phyloP scores from a whole-genome alignment of 2,888 invertebrate genomes.

The Drosophila ezoana region DNA sequence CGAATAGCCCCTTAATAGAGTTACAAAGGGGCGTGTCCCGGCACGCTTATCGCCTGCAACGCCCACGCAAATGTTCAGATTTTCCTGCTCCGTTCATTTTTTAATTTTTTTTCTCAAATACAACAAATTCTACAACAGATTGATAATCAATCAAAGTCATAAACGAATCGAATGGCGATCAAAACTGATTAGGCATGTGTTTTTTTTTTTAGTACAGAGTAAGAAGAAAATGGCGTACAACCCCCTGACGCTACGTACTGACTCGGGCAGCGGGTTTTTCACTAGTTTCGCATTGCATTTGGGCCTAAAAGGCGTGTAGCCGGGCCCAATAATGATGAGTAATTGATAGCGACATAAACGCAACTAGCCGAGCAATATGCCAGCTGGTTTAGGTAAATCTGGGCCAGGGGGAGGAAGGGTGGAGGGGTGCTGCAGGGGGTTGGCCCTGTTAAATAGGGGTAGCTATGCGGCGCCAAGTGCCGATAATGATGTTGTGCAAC shows the following conservation, averaged over 20 bases:
- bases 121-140: conserved; percentile 65
- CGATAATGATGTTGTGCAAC: conserved; percentile 69
- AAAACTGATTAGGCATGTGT: conserved; percentile 51
- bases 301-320: conserved; percentile 56
- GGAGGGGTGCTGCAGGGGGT: conserved; percentile 1
- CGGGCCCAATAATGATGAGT: conserved; percentile 72
- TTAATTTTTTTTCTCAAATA: conserved; percentile 44
- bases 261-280: conserved; percentile 4
- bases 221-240: conserved; percentile 50
- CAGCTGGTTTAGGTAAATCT: conserved; percentile 31
- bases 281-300: neutral
- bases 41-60: conserved; percentile 45
- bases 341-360: conserved; percentile 79
- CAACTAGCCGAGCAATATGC: conserved; percentile 52
- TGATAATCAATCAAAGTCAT: conserved; percentile 83
- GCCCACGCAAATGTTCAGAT: conserved; percentile 68
- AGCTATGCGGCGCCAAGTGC: conserved; percentile 63
- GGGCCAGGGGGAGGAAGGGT: neutral
- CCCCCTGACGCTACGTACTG: conserved; percentile 11
- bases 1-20: conserved; percentile 18
- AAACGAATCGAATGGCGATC: conserved; percentile 62
- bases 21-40: conserved; percentile 38
- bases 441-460: conserved; percentile 28
- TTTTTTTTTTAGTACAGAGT: no score
- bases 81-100: conserved; percentile 6